These are phyloP conservation scores for Nymphicus hollandicus DNA, from an alignment of 2,113 vertebrate genomes.

Conservation along the genomic window DNA sequence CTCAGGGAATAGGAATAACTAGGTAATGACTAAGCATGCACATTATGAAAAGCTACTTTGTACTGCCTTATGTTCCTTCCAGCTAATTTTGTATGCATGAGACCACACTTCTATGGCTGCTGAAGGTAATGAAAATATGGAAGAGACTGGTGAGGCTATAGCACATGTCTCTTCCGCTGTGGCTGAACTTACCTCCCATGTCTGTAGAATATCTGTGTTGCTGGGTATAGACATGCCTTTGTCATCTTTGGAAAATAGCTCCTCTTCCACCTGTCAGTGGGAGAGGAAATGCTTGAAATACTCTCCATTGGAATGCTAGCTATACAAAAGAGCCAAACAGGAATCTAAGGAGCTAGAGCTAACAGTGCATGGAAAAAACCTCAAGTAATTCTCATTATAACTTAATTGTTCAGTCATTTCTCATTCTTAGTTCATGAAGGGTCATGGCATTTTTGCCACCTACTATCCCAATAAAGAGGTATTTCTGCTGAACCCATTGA, in stretches of 20 bases:
- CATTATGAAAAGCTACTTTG: not conserved
- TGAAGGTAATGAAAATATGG: not conserved
- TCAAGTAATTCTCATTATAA: not conserved
- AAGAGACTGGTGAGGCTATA: not conserved
- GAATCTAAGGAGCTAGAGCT: not conserved
- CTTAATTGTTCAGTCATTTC: not conserved
- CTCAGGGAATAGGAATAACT: rapidly evolving
- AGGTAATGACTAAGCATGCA: not conserved
- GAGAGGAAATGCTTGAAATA: not conserved
- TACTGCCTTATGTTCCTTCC: not conserved
- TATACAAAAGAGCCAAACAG: not conserved
- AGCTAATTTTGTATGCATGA: not conserved
- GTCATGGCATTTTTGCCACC: not conserved
- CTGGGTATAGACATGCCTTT: conserved; percentile 71
- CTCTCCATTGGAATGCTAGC: not conserved
- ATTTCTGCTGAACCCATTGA: not conserved
- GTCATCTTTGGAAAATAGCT: conserved; percentile 76
- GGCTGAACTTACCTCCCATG: conserved; percentile 79
- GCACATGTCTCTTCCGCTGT: not conserved
- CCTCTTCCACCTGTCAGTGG: conserved; percentile 71
- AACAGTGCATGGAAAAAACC: not conserved
- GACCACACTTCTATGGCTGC: not conserved
- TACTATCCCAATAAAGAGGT: not conserved
- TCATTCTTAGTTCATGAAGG: not conserved
- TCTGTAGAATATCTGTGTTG: conserved; percentile 74